Conservation (phyloP, 2,797 vertebrate genomes). For the Coregonus suidteri region DNA sequence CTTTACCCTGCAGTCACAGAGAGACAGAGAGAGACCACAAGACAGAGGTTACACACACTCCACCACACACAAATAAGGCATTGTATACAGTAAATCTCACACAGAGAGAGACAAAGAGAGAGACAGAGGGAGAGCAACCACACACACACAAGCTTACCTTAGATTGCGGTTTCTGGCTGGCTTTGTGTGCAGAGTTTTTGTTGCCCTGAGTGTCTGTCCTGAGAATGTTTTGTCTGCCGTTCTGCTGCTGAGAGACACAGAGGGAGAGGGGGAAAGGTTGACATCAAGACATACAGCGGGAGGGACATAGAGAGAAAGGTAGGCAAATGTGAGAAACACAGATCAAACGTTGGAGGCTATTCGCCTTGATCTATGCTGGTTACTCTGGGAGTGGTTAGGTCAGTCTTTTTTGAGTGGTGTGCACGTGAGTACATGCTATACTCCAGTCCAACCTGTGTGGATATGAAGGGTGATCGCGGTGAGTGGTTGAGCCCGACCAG, state of each 20-base stretch:
- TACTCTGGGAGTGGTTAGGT: not conserved
- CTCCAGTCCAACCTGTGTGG: constrained; percentile 81
- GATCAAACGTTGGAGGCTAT: not conserved
- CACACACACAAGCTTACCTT: constrained; percentile 66
- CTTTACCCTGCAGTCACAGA: constrained; percentile 58
- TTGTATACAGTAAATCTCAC: not conserved
- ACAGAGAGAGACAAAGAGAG: not conserved
- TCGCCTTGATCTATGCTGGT: not conserved
- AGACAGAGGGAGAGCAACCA: not conserved
- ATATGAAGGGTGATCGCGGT: constrained; percentile 88
- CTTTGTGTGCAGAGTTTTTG: constrained; percentile 77
- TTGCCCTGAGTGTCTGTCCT: constrained; percentile 78
- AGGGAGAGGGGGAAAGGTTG: not conserved
- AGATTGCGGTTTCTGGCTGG: constrained; percentile 75
- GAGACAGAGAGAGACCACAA: not conserved
- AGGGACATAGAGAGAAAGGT: no score
- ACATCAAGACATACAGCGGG: not conserved
- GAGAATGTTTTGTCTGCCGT: constrained; percentile 76
- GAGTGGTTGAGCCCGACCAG: constrained; percentile 89
- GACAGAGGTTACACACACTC: no score
- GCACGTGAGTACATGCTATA: not conserved
- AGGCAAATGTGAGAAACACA: not conserved
- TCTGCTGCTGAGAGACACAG: constrained; percentile 67
- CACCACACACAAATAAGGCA: not conserved
- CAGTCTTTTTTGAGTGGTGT: constrained; percentile 1